A percentile compares a stretch with the other conserved stretches of the same genome.
These are phyloP conservation scores for Himalopsyche kuldschensis DNA, from an alignment of 2,888 invertebrate species.

Conservation along the genomic window DNA sequence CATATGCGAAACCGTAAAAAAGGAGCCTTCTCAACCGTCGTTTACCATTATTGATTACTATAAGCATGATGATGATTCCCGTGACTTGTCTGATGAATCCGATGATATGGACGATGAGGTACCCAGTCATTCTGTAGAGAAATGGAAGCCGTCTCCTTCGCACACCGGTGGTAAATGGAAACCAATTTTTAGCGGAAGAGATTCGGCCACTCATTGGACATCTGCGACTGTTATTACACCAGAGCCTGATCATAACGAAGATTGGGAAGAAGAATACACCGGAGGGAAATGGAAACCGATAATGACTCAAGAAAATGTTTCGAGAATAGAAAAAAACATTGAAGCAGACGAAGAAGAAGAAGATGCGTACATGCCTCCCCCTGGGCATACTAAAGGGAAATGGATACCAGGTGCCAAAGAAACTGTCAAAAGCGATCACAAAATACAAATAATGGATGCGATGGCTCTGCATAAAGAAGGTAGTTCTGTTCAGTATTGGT, in stretches of 20 bases:
- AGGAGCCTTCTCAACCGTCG: constrained; percentile 51
- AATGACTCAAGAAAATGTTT: constrained; percentile 39
- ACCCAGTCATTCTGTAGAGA: constrained; percentile 46
- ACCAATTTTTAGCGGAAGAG: constrained; percentile 53
- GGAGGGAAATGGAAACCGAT: constrained; percentile 69
- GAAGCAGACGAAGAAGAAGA: constrained; percentile 51
- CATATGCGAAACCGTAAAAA: constrained; percentile 60
- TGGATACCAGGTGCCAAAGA: constrained; percentile 71
- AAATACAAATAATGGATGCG: constrained; percentile 59
- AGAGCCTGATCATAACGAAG: constrained; percentile 47
- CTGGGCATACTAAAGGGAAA: constrained; percentile 75
- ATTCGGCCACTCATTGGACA: constrained; percentile 43
- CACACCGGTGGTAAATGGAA: constrained; percentile 77
- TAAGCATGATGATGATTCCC: constrained; percentile 56
- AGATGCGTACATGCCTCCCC: constrained; percentile 64
- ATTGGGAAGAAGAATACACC: constrained; percentile 64
- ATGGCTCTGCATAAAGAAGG: constrained; percentile 56
- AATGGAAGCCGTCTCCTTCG: constrained; percentile 56
- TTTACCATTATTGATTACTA: constrained; percentile 51
- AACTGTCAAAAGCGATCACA: constrained; percentile 45
- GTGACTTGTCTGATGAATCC: constrained; percentile 60
- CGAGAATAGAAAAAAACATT: constrained; percentile 30
- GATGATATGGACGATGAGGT: constrained; percentile 62
- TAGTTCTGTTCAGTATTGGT: constrained; percentile 70
- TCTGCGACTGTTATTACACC: constrained; percentile 44